Evolutionary conservation across 2,113 vertebrate genomes (phyloP).

Genomic region (Beaufortia kweichowensis): DNA sequence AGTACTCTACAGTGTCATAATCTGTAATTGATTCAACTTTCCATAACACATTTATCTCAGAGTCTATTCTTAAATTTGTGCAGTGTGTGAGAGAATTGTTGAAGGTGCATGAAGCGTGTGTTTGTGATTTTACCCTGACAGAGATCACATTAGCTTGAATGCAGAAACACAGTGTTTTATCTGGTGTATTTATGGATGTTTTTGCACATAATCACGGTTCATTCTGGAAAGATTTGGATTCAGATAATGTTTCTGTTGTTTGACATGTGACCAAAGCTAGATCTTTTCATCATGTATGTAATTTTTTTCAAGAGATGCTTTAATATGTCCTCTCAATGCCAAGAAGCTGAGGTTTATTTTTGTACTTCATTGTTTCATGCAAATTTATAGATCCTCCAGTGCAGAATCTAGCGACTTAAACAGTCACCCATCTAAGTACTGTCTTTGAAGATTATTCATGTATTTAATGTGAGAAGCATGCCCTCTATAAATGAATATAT

Average conservation of each 20-base stretch:
- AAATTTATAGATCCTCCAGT: slow-evolving; percentile 67
- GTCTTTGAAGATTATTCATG: slow-evolving; percentile 60
- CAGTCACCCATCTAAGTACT: slow-evolving; percentile 57
- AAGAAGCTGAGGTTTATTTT: slow-evolving; percentile 79
- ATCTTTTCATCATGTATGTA: slow-evolving; percentile 64
- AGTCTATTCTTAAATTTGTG: background rate
- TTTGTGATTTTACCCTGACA: background rate
- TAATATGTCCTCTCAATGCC: slow-evolving; percentile 74
- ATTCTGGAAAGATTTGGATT: slow-evolving; percentile 51
- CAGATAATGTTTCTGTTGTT: slow-evolving; percentile 57
- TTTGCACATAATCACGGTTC: slow-evolving; percentile 40
- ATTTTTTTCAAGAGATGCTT: slow-evolving; percentile 74
- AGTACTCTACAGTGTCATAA: background rate
- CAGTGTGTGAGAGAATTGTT: background rate
- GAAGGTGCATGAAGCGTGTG: background rate
- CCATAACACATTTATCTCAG: background rate
- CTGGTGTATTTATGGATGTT: background rate
- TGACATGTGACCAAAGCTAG: slow-evolving; percentile 75
- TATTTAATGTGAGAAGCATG: slow-evolving; percentile 73
- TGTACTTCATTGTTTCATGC: slow-evolving; percentile 74
- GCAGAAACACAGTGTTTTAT: slow-evolving; percentile 7
- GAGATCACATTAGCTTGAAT: slow-evolving; percentile 13
- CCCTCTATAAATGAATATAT: slow-evolving; percentile 63
- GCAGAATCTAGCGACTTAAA: slow-evolving; percentile 59
- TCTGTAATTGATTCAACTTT: background rate